phyloP scores from a whole-genome alignment of 2,888 invertebrate species.

The Sminthurides aquaticus region DNA sequence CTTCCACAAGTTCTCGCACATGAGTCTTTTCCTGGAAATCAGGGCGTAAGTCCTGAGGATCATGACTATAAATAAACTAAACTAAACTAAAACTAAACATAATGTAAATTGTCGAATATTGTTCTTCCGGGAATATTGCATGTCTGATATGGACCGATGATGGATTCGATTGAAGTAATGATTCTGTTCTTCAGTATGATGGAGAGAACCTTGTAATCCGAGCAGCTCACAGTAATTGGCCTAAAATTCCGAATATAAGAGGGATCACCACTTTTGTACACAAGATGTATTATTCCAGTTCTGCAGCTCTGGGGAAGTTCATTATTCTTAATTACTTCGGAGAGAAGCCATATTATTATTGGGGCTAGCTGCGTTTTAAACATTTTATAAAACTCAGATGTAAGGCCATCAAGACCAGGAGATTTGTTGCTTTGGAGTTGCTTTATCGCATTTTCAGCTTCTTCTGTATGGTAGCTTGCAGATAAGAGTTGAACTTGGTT shows the following conservation, averaged over 20 bases:
- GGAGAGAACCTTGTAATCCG: slow-evolving; percentile 7
- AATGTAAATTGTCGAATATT: slow-evolving; percentile 9
- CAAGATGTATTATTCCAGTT: background rate
- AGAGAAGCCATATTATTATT: slow-evolving; percentile 1
- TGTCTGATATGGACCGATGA: slow-evolving; percentile 9
- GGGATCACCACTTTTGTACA: slow-evolving; percentile 11
- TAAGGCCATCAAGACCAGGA: slow-evolving; percentile 10
- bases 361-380: background rate
- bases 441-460: background rate
- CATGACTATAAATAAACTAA: no score
- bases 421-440: background rate
- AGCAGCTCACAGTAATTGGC: slow-evolving; percentile 7
- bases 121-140: background rate
- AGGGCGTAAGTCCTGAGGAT: no score
- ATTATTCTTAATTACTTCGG: background rate
- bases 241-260: background rate
- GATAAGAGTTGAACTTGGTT: background rate
- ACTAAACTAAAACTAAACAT: no score
- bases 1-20: background rate
- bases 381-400: slow-evolving; percentile 6
- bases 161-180: background rate
- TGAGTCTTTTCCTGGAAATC: no score
- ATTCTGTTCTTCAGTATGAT: slow-evolving; percentile 1
- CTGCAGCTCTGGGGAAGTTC: background rate
- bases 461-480: background rate